A percentile compares a stretch with the other conserved stretches of the same genome.
Evolutionary conservation across 2,113 vertebrate species (phyloP).

Genomic region (Limanda limanda): DNA sequence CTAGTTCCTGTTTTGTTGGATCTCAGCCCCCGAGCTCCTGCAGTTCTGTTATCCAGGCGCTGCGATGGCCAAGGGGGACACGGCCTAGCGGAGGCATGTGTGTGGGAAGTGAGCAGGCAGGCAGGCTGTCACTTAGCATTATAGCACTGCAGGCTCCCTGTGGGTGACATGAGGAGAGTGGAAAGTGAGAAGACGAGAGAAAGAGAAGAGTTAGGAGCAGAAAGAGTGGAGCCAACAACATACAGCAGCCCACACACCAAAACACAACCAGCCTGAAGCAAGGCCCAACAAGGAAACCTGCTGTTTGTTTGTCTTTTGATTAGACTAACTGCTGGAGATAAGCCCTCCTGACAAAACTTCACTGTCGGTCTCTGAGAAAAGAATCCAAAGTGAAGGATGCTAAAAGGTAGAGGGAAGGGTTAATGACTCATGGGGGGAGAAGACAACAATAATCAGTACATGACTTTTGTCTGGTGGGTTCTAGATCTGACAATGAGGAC

Average conservation of each 20-base stretch:
- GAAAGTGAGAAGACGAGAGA: slow-evolving; percentile 59
- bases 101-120: slow-evolving; percentile 71
- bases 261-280: slow-evolving; percentile 30
- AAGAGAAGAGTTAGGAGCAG: slow-evolving; percentile 36
- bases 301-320: slow-evolving; percentile 68
- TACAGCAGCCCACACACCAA: slow-evolving; percentile 52
- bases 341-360: slow-evolving; percentile 40
- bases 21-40: slow-evolving; percentile 37
- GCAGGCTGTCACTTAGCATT: slow-evolving; percentile 77
- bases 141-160: slow-evolving; percentile 54
- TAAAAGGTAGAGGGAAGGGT: slow-evolving; percentile 33
- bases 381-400: slow-evolving; percentile 29
- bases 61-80: slow-evolving; percentile 49
- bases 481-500: neutral
- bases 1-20: slow-evolving; percentile 29
- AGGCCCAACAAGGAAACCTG: slow-evolving; percentile 41
- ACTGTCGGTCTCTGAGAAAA: slow-evolving; percentile 36
- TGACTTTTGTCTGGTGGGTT: slow-evolving; percentile 22
- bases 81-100: slow-evolving; percentile 65
- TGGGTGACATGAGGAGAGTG: slow-evolving; percentile 60
- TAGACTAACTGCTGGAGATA: slow-evolving; percentile 22
- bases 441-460: slow-evolving; percentile 16
- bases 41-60: slow-evolving; percentile 48
- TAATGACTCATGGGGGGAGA: slow-evolving; percentile 15
- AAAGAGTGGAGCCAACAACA: slow-evolving; percentile 43